Evolutionary conservation across 2,888 invertebrate genomes (phyloP).

Genomic region (Julus scanicus): DNA sequence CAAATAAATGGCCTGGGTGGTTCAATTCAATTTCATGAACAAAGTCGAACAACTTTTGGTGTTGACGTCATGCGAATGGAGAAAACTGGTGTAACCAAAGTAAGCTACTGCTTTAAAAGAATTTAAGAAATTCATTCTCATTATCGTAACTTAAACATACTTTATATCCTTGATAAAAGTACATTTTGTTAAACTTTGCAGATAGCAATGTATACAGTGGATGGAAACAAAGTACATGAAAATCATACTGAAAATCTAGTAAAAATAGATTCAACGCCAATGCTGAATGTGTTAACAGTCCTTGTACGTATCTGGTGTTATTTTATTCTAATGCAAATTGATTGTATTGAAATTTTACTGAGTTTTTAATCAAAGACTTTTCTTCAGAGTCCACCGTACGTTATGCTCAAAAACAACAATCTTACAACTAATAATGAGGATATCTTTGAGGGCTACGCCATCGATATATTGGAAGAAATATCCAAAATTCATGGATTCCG

Average conservation of each 20-base stretch:
- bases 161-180: not conserved
- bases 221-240: not conserved
- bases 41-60: not conserved
- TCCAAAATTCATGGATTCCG: slow-evolving; percentile 66
- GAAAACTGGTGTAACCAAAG: not conserved
- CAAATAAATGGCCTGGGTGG: not conserved
- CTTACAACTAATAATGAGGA: slow-evolving; percentile 64
- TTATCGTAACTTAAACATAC: not conserved
- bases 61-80: not conserved
- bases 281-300: slow-evolving; percentile 30
- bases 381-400: slow-evolving; percentile 68
- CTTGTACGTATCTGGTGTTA: not conserved
- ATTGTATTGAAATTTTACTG: not conserved
- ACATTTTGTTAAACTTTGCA: not conserved
- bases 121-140: not conserved
- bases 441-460: slow-evolving; percentile 67
- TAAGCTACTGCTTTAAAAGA: not conserved
- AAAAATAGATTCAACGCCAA: not conserved
- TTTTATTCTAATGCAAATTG: not conserved
- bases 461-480: slow-evolving; percentile 68
- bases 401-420: slow-evolving; percentile 65
- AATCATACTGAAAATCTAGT: not conserved
- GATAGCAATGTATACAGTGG: not conserved
- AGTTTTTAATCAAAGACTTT: not conserved
- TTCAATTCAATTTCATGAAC: not conserved